Percentiles rank a stretch among this genome's conserved stretches.
Conservation (phyloP, 2,113 vertebrate genomes). For the Nothocercus nigrocapillus region DNA sequence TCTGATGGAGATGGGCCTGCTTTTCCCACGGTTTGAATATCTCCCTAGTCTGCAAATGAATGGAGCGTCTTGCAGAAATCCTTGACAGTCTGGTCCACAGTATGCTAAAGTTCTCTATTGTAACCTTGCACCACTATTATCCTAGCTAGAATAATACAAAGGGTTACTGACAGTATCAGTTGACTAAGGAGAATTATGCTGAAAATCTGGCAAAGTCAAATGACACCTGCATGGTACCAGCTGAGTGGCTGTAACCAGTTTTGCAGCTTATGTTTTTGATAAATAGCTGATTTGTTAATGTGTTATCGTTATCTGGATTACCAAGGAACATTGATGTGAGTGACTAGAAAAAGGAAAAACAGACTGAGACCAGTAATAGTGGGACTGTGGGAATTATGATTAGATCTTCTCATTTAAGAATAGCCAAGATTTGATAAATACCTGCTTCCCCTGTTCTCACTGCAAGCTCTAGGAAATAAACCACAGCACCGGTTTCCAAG, state of each 20-base stretch:
- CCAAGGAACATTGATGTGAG: background rate
- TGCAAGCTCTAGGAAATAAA: background rate
- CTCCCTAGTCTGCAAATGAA: background rate
- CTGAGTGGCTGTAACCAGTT: background rate
- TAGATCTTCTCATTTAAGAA: background rate
- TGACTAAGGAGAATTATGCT: background rate
- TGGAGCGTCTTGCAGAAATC: background rate
- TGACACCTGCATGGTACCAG: background rate
- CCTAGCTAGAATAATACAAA: background rate
- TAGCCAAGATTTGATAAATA: background rate
- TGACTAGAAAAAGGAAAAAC: background rate
- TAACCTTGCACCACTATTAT: background rate
- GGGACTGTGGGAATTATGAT: background rate
- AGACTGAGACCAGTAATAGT: background rate
- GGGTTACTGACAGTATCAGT: background rate
- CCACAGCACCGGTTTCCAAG: background rate
- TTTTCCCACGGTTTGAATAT: background rate
- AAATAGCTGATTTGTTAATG: background rate
- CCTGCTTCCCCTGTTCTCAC: background rate
- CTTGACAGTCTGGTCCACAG: background rate
- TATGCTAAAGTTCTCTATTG: background rate
- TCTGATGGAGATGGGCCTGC: background rate
- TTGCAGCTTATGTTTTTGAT: background rate
- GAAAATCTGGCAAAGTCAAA: background rate
- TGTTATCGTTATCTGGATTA: background rate